These are phyloP conservation scores for Fundulus diaphanus DNA, from an alignment of 2,797 vertebrate genomes.

Conservation along the genomic window DNA sequence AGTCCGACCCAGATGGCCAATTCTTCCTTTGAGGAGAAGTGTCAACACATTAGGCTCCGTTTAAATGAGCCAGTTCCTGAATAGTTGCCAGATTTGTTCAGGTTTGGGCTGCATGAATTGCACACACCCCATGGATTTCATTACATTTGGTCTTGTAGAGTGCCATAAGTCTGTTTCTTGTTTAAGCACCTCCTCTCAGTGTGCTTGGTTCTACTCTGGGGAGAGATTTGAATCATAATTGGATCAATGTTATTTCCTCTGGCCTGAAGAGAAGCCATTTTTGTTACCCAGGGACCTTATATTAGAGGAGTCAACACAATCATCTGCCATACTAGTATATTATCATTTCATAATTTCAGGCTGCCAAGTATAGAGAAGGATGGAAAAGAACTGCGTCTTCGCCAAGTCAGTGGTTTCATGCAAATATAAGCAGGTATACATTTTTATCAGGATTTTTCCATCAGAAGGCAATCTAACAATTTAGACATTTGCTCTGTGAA, in stretches of 20 bases:
- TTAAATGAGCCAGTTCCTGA: neutral
- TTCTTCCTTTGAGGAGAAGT: neutral
- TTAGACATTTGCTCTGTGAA: neutral
- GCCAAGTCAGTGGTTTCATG: neutral
- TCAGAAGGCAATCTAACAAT: neutral
- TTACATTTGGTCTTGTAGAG: neutral
- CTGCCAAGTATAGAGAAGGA: neutral
- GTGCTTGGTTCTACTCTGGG: neutral
- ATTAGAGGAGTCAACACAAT: neutral
- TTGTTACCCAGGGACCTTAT: neutral
- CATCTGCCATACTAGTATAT: neutral
- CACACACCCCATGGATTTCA: neutral
- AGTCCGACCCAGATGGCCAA: neutral
- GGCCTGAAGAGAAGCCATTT: neutral
- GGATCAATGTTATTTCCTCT: neutral
- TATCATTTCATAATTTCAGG: neutral
- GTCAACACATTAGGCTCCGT: neutral
- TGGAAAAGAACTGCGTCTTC: neutral
- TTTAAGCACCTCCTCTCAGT: neutral
- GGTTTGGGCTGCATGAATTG: neutral
- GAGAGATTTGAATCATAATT: neutral
- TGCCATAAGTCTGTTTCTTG: neutral
- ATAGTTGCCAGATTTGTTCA: conserved; percentile 1
- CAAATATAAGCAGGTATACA: neutral
- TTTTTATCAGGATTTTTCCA: neutral